Evolutionary conservation across 2,888 invertebrate species (phyloP).

Genomic region (Thymelicus acteon): DNA sequence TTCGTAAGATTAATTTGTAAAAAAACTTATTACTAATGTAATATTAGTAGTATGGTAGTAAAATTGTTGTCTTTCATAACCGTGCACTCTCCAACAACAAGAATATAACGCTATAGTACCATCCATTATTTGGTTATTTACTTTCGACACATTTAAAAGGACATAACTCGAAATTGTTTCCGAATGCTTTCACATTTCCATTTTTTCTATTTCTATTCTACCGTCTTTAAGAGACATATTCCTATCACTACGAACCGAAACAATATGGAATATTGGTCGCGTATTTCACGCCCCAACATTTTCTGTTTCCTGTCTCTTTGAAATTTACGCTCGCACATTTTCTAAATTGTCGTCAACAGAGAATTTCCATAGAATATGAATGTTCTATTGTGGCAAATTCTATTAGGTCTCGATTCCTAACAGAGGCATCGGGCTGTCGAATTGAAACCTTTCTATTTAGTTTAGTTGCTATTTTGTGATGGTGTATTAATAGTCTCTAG

Average conservation of each 20-base stretch:
- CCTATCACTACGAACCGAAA: constrained; percentile 18
- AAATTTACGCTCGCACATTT: constrained; percentile 26
- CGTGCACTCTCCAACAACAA: no score
- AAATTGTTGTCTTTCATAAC: no score
- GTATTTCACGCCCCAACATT: constrained; percentile 11
- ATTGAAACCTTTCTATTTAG: constrained; percentile 22
- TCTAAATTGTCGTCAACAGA: constrained; percentile 34
- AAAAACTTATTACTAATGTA: no score
- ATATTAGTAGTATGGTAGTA: no score
- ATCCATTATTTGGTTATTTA: no score
- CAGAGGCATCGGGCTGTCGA: constrained; percentile 15
- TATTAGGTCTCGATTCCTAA: constrained; percentile 27
- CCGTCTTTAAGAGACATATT: constrained; percentile 1
- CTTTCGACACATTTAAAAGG: background rate
- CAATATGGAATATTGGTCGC: constrained; percentile 28
- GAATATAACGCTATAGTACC: no score
- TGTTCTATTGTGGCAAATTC: constrained; percentile 29
- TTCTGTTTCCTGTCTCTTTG: constrained; percentile 29
- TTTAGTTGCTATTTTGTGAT: constrained; percentile 14
- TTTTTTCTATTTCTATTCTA: background rate
- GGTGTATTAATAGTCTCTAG: constrained; percentile 2
- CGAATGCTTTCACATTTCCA: background rate
- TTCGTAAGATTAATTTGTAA: no score
- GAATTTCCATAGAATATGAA: constrained; percentile 29
- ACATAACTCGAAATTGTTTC: background rate